Evolutionary conservation across 2,797 vertebrate species (phyloP).

Genomic region (Alectoris magna): DNA sequence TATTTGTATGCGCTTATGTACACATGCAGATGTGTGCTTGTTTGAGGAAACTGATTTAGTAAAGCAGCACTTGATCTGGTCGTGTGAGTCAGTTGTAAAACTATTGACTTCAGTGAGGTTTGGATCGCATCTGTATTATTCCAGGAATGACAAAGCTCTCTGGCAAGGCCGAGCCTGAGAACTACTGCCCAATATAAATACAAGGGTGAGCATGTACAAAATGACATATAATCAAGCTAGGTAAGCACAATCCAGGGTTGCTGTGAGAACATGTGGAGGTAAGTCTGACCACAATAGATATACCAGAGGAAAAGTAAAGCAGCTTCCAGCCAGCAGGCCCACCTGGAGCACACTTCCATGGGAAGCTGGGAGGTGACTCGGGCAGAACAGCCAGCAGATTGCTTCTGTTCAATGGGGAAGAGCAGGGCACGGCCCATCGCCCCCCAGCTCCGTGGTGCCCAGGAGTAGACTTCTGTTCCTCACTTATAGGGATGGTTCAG

Average conservation of each 20-base stretch:
- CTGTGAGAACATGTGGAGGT: background rate
- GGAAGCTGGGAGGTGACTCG: background rate
- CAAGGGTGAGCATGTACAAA: background rate
- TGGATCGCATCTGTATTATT: background rate
- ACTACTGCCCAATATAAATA: background rate
- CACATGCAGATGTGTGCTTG: background rate
- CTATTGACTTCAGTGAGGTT: background rate
- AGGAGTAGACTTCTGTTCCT: background rate
- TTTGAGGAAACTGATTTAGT: background rate
- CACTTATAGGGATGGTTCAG: slow-evolving; percentile 52
- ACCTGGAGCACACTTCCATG: background rate
- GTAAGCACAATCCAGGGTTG: background rate
- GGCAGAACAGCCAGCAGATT: fast-evolving
- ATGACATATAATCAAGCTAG: background rate
- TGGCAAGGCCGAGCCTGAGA: background rate
- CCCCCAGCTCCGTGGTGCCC: background rate
- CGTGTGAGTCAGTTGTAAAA: background rate
- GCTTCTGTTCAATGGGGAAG: fast-evolving
- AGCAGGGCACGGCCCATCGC: background rate
- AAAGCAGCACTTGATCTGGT: background rate
- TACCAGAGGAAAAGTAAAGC: background rate
- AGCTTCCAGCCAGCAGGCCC: fast-evolving
- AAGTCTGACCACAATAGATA: fast-evolving
- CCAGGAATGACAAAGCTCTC: background rate
- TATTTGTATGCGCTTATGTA: background rate